A percentile compares a stretch with the other conserved stretches of the same genome.
These are phyloP conservation scores for Anniella stebbinsi DNA, from an alignment of 2,797 vertebrate species.

Conservation along the genomic window DNA sequence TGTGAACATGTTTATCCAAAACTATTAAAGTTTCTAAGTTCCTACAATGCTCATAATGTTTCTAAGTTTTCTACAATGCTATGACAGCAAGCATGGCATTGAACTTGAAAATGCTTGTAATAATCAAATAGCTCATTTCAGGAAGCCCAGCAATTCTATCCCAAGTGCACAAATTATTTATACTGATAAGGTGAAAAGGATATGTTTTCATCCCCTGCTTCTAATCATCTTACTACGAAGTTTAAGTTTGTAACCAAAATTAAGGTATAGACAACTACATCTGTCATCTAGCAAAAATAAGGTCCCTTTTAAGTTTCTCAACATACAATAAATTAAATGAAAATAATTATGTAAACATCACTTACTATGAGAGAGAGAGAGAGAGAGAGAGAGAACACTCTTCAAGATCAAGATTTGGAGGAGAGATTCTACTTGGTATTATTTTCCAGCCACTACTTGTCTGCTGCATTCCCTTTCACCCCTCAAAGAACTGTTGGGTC, in stretches of 20 bases:
- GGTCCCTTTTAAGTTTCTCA: conserved; percentile 16
- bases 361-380: too few species aligned
- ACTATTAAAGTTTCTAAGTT: background rate
- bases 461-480: background rate
- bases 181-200: background rate
- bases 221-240: background rate
- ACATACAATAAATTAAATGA: background rate
- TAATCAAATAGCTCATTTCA: background rate
- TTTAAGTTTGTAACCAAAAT: background rate
- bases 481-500: too few species aligned
- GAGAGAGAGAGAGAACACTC: background rate
- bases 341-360: background rate
- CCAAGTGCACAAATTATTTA: background rate
- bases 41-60: background rate
- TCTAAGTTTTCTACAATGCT: background rate
- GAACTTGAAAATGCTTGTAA: background rate
- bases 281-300: conserved; percentile 4
- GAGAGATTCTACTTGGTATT: background rate
- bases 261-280: background rate
- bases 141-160: background rate
- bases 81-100: background rate
- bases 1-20: background rate
- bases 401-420: background rate
- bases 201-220: background rate
- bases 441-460: background rate